Evolutionary conservation across 64 coral and sea anemone genomes (phyloP).

Genomic region (Orbicella faveolata): DNA sequence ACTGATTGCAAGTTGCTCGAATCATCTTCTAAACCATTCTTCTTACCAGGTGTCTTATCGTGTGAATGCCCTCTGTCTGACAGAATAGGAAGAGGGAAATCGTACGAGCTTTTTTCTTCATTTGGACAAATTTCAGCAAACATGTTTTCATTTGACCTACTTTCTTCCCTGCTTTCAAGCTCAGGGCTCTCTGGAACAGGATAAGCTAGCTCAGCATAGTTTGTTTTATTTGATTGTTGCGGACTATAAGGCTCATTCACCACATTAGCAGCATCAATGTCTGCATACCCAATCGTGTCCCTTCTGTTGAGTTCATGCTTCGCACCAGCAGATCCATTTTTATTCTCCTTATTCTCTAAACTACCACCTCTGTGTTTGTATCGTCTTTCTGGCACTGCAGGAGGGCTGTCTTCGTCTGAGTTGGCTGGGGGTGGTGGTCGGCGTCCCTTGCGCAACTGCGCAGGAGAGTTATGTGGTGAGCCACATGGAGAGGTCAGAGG

Average conservation of each 20-base stretch:
- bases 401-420: constrained; percentile 73
- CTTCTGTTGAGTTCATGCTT: constrained; percentile 29
- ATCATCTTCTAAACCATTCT: constrained; percentile 55
- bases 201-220: constrained; percentile 80
- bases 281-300: constrained; percentile 62
- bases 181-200: constrained; percentile 21
- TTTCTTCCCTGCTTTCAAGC: neutral
- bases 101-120: constrained; percentile 67
- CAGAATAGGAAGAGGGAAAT: constrained; percentile 77
- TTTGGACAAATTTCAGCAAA: constrained; percentile 31
- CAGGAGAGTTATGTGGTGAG: constrained; percentile 74
- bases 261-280: constrained; percentile 47
- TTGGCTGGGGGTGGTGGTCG: constrained; percentile 66
- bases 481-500: constrained; percentile 57
- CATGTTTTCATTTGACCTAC: neutral
- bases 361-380: constrained; percentile 42
- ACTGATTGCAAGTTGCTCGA: constrained; percentile 30
- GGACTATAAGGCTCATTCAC: neutral
- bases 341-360: constrained; percentile 1
- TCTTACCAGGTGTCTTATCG: constrained; percentile 22
- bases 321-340: neutral
- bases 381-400: constrained; percentile 80
- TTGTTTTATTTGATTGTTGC: constrained; percentile 49
- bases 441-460: constrained; percentile 53
- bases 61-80: constrained; percentile 22